Percentiles rank a stretch among this genome's conserved stretches.
Conservation (phyloP, 2,888 invertebrate genomes). For the Carcina quercana region DNA sequence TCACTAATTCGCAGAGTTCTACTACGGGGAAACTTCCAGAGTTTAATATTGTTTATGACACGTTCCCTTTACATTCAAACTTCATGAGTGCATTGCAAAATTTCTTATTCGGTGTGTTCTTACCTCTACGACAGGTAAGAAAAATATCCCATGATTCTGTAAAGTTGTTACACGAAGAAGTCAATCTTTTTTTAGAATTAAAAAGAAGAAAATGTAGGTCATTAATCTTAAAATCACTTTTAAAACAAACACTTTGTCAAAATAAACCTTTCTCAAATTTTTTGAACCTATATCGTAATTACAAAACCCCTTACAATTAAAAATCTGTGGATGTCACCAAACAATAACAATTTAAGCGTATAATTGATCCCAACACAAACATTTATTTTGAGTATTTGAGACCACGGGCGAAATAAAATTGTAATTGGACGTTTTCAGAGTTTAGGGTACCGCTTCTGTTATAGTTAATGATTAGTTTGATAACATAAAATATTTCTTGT, state of each 20-base stretch:
- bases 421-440: constrained; percentile 23
- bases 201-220: too few relatives aligned
- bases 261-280: too few relatives aligned
- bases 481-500: too few relatives aligned
- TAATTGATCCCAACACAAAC: constrained; percentile 19
- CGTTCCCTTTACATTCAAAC: constrained; percentile 53
- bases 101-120: background rate
- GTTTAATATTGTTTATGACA: constrained; percentile 67
- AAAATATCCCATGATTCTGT: too few relatives aligned
- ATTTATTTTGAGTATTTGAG: constrained; percentile 24
- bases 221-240: too few relatives aligned
- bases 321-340: constrained; percentile 6
- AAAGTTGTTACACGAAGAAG: too few relatives aligned
- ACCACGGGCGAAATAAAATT: constrained; percentile 22
- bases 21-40: constrained; percentile 37
- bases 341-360: constrained; percentile 16
- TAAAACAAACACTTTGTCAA: too few relatives aligned
- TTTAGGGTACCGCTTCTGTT: too few relatives aligned
- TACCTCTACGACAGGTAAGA: background rate
- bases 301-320: too few relatives aligned
- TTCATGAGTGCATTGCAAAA: background rate
- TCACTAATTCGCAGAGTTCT: constrained; percentile 42
- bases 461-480: too few relatives aligned
- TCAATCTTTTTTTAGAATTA: too few relatives aligned
- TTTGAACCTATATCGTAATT: too few relatives aligned